Base-by-base conservation (phyloP, 2,888 invertebrate genomes). In the Phania funesta region DNA sequence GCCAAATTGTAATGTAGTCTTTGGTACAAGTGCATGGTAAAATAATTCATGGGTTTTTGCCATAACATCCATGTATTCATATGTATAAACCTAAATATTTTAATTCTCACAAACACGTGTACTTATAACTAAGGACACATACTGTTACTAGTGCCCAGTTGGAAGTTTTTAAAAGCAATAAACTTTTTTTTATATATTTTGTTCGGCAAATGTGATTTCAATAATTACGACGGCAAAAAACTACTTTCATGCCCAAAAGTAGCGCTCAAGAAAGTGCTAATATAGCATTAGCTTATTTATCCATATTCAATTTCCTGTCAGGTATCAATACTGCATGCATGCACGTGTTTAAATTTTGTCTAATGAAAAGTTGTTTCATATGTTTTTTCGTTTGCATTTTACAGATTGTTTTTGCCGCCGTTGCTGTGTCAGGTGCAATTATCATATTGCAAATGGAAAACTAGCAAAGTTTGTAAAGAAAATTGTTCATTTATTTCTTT, bases 1-100 rank as follows among this genome's bases (percentile, higher is more conserved):
- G 84, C 84, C 84, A 84, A 84, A 84, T 75, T 82, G 82, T 78
- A 75, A 78, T 82, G 82, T 82, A 78, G 74, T 67, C 78, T 78
- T 75, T 74, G 65, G 52, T 78, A 78, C 82, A 78, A 82, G 78
- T 82, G 82, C 78, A 82, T 68, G 64, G 74, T 78, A 82, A 82
- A 82, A 82, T 82, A 82, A 82, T 82, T 82, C 74, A 78, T 82
- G 75, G 75, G 82, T 73, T 74, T 80, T 74, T 77, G 78, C 41
- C 50, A 65, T 56, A 71, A 56, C 41, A 77, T 48, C 18, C 18
- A 2, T 4, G 22, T 35, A 35, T 13, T 48, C 32, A 18, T 24
- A 41, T 8, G 13, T 3, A 9, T 35, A 58, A 18, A 41, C 18
- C n/a, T 22, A 32, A 9, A 44, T 29, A 1, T 24, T 13, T 3